Evolutionary conservation across 2,888 invertebrate genomes (phyloP).

Genomic region (Drosophila barbarae): DNA sequence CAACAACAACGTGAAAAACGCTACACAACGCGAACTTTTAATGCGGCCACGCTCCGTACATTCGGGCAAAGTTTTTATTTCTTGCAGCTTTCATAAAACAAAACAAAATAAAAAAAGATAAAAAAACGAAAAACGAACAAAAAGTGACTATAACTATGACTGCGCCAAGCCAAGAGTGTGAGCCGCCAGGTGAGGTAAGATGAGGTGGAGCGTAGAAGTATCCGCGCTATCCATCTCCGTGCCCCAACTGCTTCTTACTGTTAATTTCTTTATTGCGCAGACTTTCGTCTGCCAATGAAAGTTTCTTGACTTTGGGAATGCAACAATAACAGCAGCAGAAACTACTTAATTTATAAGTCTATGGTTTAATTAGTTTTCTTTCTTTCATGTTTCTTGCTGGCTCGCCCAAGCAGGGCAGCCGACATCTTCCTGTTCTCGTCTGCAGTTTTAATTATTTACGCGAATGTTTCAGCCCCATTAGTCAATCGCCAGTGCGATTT

Average conservation of each 20-base stretch:
- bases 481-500: conserved; percentile 26
- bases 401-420: conserved; percentile 8
- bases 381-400: conserved; percentile 30
- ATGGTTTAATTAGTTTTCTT: conserved; percentile 64
- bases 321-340: conserved; percentile 47
- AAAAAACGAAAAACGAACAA: conserved; percentile 26
- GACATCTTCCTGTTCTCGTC: conserved; percentile 25
- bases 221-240: conserved; percentile 16
- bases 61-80: conserved; percentile 49
- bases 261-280: conserved; percentile 61
- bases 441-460: conserved; percentile 31
- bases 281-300: conserved; percentile 71
- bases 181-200: conserved; percentile 43
- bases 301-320: conserved; percentile 58
- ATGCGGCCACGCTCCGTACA: conserved; percentile 58
- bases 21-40: conserved; percentile 54
- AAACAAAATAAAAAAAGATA: conserved; percentile 13
- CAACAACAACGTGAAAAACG: conserved; percentile 43
- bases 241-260: conserved; percentile 38
- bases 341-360: conserved; percentile 69
- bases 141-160: conserved; percentile 46
- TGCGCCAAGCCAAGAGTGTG: conserved; percentile 40
- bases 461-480: conserved; percentile 38
- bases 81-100: conserved; percentile 54
- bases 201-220: conserved; percentile 43